A percentile compares a stretch with the other conserved stretches of the same genome.
Evolutionary conservation across 2,113 vertebrate genomes (phyloP).

Genomic region (Pimephales promelas): DNA sequence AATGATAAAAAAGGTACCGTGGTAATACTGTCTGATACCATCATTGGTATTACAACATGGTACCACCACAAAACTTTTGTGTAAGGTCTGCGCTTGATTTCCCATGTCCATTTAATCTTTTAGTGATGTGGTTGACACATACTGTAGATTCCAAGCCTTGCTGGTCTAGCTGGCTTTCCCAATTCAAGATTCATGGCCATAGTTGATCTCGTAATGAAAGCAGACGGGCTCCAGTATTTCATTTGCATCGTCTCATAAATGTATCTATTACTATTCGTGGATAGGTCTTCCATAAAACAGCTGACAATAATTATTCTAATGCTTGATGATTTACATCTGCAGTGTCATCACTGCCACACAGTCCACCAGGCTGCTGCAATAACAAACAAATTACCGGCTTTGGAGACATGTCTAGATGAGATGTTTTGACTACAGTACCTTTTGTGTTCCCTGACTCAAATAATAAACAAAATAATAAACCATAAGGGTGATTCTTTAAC

Average conservation of each 20-base stretch:
- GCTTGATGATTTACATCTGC: slow-evolving; percentile 35
- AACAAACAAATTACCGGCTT: slow-evolving; percentile 25
- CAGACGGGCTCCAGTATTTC: slow-evolving; percentile 32
- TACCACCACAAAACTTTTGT: neutral
- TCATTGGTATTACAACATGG: neutral
- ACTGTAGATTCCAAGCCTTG: neutral
- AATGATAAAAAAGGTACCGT: neutral
- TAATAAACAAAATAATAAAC: no score
- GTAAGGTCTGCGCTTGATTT: neutral
- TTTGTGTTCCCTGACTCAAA: neutral
- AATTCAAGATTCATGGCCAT: slow-evolving; percentile 30
- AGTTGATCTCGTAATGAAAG: slow-evolving; percentile 50
- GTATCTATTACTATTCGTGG: slow-evolving; percentile 34
- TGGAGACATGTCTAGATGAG: slow-evolving; percentile 20
- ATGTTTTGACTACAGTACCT: slow-evolving; percentile 12
- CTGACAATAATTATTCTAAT: slow-evolving; percentile 32
- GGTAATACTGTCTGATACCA: neutral
- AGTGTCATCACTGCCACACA: slow-evolving; percentile 31
- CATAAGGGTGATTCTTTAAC: no score
- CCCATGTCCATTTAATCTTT: neutral
- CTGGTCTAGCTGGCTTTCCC: slow-evolving; percentile 13
- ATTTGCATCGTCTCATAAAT: slow-evolving; percentile 29
- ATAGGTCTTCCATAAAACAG: slow-evolving; percentile 40
- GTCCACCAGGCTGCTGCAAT: neutral
- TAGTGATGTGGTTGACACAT: neutral